Evolutionary conservation across 2,797 vertebrate species (phyloP).

Genomic region (Ctenochaetus hawaiiensis): DNA sequence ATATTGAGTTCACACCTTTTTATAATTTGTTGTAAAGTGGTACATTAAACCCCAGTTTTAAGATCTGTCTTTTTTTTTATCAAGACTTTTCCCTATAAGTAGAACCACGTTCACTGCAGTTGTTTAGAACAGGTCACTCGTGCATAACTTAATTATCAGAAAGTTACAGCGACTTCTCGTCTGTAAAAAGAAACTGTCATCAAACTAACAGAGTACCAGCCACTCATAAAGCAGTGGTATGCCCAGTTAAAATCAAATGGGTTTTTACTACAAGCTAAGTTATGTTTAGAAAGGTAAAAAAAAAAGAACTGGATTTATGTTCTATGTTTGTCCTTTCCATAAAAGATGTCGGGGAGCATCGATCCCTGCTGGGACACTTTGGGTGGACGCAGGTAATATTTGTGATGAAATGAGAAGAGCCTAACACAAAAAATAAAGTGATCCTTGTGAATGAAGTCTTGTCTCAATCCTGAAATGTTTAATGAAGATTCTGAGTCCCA

Average conservation of each 20-base stretch:
- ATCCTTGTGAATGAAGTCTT: slow-evolving; percentile 72
- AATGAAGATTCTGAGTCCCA: not conserved
- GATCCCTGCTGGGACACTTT: slow-evolving; percentile 50
- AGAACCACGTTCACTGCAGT: slow-evolving; percentile 18
- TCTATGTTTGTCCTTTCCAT: slow-evolving; percentile 59
- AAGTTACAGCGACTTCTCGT: slow-evolving; percentile 24
- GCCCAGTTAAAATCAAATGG: slow-evolving; percentile 34
- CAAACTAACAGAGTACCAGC: slow-evolving; percentile 47
- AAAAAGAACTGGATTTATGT: slow-evolving; percentile 63
- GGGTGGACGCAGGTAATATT: slow-evolving; percentile 62
- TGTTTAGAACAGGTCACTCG: slow-evolving; percentile 33
- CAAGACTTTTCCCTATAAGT: slow-evolving; percentile 34
- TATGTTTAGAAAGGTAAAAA: slow-evolving; percentile 37
- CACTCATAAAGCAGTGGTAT: slow-evolving; percentile 23
- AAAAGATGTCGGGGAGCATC: slow-evolving; percentile 38
- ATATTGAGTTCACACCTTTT: slow-evolving; percentile 25
- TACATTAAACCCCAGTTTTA: slow-evolving; percentile 46
- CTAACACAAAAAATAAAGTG: slow-evolving; percentile 72
- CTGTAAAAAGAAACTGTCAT: slow-evolving; percentile 33
- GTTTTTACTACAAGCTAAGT: slow-evolving; percentile 46
- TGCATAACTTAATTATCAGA: slow-evolving; percentile 34
- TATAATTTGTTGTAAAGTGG: slow-evolving; percentile 42
- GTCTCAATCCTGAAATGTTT: slow-evolving; percentile 53
- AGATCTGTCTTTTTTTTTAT: slow-evolving; percentile 15
- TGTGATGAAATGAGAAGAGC: slow-evolving; percentile 67